Percentiles rank a stretch among this genome's conserved stretches.
Evolutionary conservation across 2,113 vertebrate species (phyloP).

Genomic region (Ivindomyrus marchei): DNA sequence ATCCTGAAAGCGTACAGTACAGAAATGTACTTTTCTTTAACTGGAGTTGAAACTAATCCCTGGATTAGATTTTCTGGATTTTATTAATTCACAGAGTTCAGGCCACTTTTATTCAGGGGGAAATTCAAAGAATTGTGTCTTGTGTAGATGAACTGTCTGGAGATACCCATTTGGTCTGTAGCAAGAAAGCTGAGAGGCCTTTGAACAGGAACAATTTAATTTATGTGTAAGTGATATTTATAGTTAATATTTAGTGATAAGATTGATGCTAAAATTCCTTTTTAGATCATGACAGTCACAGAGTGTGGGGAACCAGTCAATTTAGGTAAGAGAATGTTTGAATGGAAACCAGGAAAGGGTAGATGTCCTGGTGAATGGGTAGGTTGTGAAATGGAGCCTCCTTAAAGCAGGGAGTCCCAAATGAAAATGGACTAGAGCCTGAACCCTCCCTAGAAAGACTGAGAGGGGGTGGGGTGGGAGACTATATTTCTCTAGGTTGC

Average conservation of each 20-base stretch:
- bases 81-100: neutral
- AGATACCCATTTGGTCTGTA: neutral
- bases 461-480: neutral
- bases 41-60: neutral
- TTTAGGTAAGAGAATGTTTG: neutral
- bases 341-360: neutral
- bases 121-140: neutral
- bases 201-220: neutral
- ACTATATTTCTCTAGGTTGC: neutral
- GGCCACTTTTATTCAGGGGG: neutral
- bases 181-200: neutral
- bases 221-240: neutral
- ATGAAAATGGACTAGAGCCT: neutral
- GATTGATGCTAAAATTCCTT: neutral
- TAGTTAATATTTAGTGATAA: neutral
- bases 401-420: neutral
- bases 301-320: neutral
- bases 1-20: neutral
- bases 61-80: neutral
- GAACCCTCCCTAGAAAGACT: neutral
- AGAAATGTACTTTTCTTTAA: neutral
- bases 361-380: neutral
- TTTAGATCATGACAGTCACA: neutral
- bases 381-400: neutral
- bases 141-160: neutral